Evolutionary conservation across 1,140 invertebrate species (phyloP).

Genomic region (Tetragonula clypearis): DNA sequence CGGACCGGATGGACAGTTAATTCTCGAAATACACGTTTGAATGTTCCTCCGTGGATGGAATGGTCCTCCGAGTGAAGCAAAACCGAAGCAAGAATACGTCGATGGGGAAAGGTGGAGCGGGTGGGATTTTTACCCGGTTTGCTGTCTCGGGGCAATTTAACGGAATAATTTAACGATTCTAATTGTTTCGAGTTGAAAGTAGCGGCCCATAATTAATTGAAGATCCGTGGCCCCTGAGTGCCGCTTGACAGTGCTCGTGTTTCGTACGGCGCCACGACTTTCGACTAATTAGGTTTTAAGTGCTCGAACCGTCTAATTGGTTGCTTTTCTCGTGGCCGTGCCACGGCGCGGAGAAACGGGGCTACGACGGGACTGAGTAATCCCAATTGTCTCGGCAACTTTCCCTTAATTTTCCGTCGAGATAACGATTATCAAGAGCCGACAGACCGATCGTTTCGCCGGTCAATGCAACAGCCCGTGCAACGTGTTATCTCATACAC

Average conservation of each 20-base stretch:
- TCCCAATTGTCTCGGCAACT: slow-evolving; percentile 28
- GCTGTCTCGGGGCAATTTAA: not conserved
- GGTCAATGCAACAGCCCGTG: not conserved
- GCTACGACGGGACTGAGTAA: slow-evolving; percentile 8
- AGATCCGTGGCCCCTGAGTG: slow-evolving; percentile 41
- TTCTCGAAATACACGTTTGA: too few species aligned
- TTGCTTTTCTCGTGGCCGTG: slow-evolving; percentile 36
- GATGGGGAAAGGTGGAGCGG: not conserved
- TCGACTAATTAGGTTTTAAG: slow-evolving; percentile 64
- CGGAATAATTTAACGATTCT: slow-evolving; percentile 17
- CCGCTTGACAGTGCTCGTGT: slow-evolving; percentile 42
- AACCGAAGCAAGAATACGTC: not conserved
- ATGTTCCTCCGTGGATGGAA: too few species aligned
- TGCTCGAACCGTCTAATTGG: slow-evolving; percentile 50
- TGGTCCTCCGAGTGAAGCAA: not conserved
- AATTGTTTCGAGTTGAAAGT: slow-evolving; percentile 44
- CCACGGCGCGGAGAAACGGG: not conserved
- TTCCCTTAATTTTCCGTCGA: slow-evolving; percentile 34
- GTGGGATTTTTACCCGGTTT: not conserved
- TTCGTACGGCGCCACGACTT: slow-evolving; percentile 45
- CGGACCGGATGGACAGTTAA: too few species aligned
- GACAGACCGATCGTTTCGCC: not conserved
- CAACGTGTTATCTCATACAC: not conserved
- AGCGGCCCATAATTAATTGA: slow-evolving; percentile 46
- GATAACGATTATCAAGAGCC: slow-evolving; percentile 47